These are phyloP conservation scores for Babylonia areolata DNA, from an alignment of 1,140 invertebrate genomes.

Conservation along the genomic window DNA sequence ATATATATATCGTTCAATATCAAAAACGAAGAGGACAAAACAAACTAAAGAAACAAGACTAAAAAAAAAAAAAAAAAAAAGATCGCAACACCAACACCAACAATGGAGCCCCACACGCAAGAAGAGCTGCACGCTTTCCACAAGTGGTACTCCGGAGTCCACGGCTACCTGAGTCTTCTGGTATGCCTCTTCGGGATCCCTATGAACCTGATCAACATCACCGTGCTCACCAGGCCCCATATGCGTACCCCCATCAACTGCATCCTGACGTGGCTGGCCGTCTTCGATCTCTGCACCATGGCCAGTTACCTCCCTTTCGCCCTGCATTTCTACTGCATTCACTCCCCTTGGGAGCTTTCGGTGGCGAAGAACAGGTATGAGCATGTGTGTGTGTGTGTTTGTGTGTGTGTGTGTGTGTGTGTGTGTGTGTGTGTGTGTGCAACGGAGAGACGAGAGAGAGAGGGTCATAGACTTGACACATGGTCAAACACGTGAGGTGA, in stretches of 20 bases:
- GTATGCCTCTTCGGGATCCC: slow-evolving; percentile 92
- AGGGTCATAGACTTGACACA: too few species aligned
- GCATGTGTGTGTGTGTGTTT: too few species aligned
- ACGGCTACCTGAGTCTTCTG: slow-evolving; percentile 84
- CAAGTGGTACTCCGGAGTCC: slow-evolving; percentile 76
- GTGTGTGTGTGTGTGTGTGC: too few species aligned
- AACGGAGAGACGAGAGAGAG: too few species aligned
- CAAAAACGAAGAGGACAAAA: too few species aligned
- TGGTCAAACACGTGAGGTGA: too few species aligned
- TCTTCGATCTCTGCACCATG: slow-evolving; percentile 91
- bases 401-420: too few species aligned
- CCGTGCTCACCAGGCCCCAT: slow-evolving; percentile 90
- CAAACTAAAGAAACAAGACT: neutral
- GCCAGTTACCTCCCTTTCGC: slow-evolving; percentile 90
- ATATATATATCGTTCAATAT: neutral
- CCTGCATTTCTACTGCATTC: slow-evolving; percentile 78
- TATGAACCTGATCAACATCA: slow-evolving; percentile 92
- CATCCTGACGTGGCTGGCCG: slow-evolving; percentile 88
- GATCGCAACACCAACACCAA: neutral
- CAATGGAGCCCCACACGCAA: neutral
- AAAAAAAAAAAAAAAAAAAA: neutral
- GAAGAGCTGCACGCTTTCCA: slow-evolving; percentile 57
- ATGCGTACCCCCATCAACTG: slow-evolving; percentile 90
- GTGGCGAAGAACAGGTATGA: slow-evolving; percentile 23
- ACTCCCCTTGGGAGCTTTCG: slow-evolving; percentile 32